A percentile compares a stretch with the other conserved stretches of the same genome.
These are phyloP conservation scores for Caenorhabditis afra DNA, from an alignment of 2,888 invertebrate species.

Conservation along the genomic window DNA sequence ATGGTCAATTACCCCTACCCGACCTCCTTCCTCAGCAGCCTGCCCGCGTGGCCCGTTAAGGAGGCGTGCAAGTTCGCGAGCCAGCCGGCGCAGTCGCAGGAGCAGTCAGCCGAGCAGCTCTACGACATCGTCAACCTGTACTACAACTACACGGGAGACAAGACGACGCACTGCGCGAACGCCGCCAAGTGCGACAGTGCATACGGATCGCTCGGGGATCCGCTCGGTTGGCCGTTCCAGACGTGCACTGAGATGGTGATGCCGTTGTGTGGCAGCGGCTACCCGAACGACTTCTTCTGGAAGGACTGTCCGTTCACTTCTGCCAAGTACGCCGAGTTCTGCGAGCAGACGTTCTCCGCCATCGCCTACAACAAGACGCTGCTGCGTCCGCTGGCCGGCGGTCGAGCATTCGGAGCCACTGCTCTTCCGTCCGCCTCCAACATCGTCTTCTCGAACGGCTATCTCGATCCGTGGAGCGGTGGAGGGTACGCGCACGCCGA, in stretches of 20 bases:
- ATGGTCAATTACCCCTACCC: conserved; percentile 97
- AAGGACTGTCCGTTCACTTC: conserved; percentile 73
- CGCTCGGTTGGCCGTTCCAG: conserved; percentile 83
- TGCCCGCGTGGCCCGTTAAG: conserved; percentile 86
- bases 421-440: conserved; percentile 84
- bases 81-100: conserved; percentile 78
- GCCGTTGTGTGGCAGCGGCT: conserved; percentile 90
- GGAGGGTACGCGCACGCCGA: conserved; percentile 80
- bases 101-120: conserved; percentile 65
- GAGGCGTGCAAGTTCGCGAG: conserved; percentile 83
- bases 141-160: conserved; percentile 67
- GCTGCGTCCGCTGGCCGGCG: conserved; percentile 83
- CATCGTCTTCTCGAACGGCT: conserved; percentile 84
- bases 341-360: conserved; percentile 84
- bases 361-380: conserved; percentile 83
- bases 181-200: conserved; percentile 65
- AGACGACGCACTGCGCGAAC: conserved; percentile 71
- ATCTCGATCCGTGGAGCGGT: conserved; percentile 83
- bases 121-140: conserved; percentile 67
- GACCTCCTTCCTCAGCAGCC: conserved; percentile 86
- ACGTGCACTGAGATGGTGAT: conserved; percentile 97
- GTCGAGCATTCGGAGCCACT: conserved; percentile 86
- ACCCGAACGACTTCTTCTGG: conserved; percentile 78
- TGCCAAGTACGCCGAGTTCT: conserved; percentile 82
- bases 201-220: conserved; percentile 72